A percentile compares a stretch with the other conserved stretches of the same genome.
Evolutionary conservation across 2,113 vertebrate species (phyloP).

Genomic region (Abramis brama): DNA sequence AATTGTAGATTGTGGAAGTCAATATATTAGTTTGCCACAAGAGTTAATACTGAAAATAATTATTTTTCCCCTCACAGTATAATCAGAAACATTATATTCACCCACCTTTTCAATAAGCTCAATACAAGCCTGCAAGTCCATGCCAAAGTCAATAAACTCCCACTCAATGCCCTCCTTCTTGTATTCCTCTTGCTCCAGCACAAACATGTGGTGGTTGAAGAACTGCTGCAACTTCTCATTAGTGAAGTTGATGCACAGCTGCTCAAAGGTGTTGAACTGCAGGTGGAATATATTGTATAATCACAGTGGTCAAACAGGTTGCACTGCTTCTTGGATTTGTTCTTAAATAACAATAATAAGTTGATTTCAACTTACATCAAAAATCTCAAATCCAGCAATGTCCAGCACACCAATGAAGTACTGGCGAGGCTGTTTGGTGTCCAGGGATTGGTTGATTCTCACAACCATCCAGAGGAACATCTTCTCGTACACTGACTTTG

Average conservation of each 20-base stretch:
- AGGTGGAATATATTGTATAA: background rate
- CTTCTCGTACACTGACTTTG: constrained; percentile 87
- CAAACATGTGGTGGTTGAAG: constrained; percentile 82
- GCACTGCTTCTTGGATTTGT: no score
- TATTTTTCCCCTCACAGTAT: no score
- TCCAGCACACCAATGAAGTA: constrained; percentile 90
- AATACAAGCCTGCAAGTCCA: no score
- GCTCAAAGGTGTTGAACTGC: constrained; percentile 88
- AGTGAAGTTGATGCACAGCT: constrained; percentile 87
- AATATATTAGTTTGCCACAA: no score
- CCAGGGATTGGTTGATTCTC: constrained; percentile 80
- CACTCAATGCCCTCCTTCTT: no score
- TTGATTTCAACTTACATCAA: constrained; percentile 71
- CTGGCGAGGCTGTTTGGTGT: constrained; percentile 84
- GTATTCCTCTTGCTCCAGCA: no score
- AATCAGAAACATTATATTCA: no score
- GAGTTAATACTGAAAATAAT: no score
- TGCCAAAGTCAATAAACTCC: no score
- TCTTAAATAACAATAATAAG: constrained; percentile 57
- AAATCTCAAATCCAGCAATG: constrained; percentile 83
- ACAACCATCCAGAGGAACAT: constrained; percentile 88
- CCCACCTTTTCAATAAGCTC: no score
- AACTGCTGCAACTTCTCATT: constrained; percentile 90
- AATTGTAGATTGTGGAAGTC: no score
- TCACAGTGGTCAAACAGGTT: background rate